Conservation (phyloP, 1,140 invertebrate genomes). For the Drosophila serrata region DNA sequence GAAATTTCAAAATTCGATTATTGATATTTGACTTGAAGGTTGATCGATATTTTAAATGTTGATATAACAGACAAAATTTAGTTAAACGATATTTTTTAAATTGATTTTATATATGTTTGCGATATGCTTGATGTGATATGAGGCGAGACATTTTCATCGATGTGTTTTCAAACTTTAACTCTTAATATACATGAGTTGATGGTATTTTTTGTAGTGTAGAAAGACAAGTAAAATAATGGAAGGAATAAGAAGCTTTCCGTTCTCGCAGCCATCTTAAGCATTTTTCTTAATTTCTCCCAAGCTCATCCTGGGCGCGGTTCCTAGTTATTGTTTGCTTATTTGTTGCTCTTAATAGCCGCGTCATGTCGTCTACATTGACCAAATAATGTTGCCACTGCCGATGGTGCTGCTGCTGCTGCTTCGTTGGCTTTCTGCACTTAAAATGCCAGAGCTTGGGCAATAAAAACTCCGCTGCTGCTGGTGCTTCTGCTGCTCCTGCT, state of each 20-base stretch:
- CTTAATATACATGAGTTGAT: background rate
- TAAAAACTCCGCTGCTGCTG: slow-evolving; percentile 61
- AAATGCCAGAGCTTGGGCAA: slow-evolving; percentile 74
- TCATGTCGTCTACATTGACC: slow-evolving; percentile 84
- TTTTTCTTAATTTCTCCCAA: slow-evolving; percentile 64
- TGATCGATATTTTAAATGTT: background rate
- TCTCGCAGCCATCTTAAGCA: slow-evolving; percentile 38
- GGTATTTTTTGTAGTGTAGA: background rate
- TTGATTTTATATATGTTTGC: no score
- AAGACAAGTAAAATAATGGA: background rate
- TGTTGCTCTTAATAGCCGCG: slow-evolving; percentile 82
- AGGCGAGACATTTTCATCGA: background rate
- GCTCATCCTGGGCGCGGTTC: slow-evolving; percentile 33
- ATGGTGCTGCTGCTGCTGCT: slow-evolving; percentile 21
- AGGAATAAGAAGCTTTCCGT: background rate
- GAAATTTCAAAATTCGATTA: background rate
- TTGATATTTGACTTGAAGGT: background rate
- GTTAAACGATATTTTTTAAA: no score
- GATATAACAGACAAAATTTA: no score
- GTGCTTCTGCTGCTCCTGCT: slow-evolving; percentile 34
- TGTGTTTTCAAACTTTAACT: background rate
- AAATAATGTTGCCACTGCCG: slow-evolving; percentile 73
- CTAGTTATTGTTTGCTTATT: slow-evolving; percentile 80
- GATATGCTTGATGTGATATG: no score
- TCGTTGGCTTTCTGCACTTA: slow-evolving; percentile 66